Percentiles rank a stretch among this genome's conserved stretches.
Conservation (phyloP, 2,797 vertebrate genomes). For the Danio choprae region DNA sequence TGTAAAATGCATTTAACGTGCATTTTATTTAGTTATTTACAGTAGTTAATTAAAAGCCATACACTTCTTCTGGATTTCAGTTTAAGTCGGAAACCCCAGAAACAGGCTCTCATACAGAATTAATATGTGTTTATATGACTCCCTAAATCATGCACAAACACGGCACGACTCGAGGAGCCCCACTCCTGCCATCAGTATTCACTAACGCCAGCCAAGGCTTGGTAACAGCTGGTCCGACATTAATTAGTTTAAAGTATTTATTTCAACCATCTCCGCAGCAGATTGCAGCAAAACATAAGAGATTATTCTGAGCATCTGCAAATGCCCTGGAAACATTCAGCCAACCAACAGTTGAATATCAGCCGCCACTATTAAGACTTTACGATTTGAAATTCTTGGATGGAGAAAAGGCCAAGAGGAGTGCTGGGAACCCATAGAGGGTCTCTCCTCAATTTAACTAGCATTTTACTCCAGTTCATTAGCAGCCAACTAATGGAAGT, state of each 20-base stretch:
- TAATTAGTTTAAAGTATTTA: conserved; percentile 99
- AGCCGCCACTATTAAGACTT: conserved; percentile 84
- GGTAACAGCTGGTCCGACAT: conserved; percentile 99
- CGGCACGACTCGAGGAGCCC: conserved; percentile 91
- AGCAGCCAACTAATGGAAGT: conserved; percentile 82
- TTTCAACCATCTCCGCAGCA: conserved; percentile 99
- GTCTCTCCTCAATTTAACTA: conserved; percentile 71
- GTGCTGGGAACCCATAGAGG: conserved; percentile 67
- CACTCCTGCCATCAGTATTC: conserved; percentile 98
- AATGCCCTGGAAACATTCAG: conserved; percentile 98
- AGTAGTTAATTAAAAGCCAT: conserved; percentile 13
- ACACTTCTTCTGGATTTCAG: conserved; percentile 14
- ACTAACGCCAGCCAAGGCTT: conserved; percentile 99
- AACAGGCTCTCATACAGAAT: conserved; percentile 87
- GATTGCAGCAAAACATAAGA: conserved; percentile 99
- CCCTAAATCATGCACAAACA: conserved; percentile 98
- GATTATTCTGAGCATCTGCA: conserved; percentile 99
- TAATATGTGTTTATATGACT: conserved; percentile 96
- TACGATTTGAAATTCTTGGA: conserved; percentile 76
- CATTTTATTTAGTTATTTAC: not conserved
- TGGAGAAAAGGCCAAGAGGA: conserved; percentile 77
- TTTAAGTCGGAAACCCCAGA: conserved; percentile 50
- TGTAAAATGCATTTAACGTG: not conserved
- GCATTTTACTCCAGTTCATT: conserved; percentile 81
- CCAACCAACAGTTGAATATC: conserved; percentile 91